Base-by-base conservation (phyloP, 2,888 invertebrate species). In the Leptinotarsa juncta region DNA sequence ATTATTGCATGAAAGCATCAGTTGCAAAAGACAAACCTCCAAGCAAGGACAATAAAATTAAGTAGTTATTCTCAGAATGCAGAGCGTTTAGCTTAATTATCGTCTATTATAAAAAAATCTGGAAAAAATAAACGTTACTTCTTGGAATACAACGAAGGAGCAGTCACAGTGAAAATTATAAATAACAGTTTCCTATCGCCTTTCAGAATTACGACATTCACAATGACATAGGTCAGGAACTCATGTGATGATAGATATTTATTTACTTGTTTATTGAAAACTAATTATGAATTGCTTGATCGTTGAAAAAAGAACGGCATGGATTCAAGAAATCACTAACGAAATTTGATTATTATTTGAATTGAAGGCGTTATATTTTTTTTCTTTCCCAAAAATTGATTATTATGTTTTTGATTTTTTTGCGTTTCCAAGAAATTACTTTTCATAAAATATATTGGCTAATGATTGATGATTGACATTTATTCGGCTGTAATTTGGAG, bases 11-110 rank as follows among this genome's bases (percentile, higher is more conserved):
- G 60, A 48, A 69, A 69, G 69, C 60, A 69, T 69, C 18, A n/a
- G 16, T 69, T 12, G 20, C 42, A 57, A 67, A 67, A 26, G 69
- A 69, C 69, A 60, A 69, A 57, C 57, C 20, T 57, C 20, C 14
- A 48, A 69, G 48, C 69, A 69, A 69, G 69, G 69, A 69, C 69
- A 69, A 62, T 18, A 69, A 57, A 69, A 53, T 57, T 23, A 32
- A 48, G 53, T 69, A 69, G 32, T 10, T 23, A 10, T 69, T 69
- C 69, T 26, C 57, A 42, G 69, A 69, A 69, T 69, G 32, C 53
- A 42, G 55, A 69, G 57, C 53, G 69, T 48, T 57, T 57, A 49
- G 49, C 69, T 69, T 42, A 69, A 69, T 69, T 69, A 57, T 57
- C 20, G 20, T 57, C 57, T 16, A 69, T 69, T 69, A 48, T 32